Percentiles rank a stretch among this genome's conserved stretches.
phyloP scores from a whole-genome alignment of 2,797 vertebrate genomes.

The Argyrosomus regius region DNA sequence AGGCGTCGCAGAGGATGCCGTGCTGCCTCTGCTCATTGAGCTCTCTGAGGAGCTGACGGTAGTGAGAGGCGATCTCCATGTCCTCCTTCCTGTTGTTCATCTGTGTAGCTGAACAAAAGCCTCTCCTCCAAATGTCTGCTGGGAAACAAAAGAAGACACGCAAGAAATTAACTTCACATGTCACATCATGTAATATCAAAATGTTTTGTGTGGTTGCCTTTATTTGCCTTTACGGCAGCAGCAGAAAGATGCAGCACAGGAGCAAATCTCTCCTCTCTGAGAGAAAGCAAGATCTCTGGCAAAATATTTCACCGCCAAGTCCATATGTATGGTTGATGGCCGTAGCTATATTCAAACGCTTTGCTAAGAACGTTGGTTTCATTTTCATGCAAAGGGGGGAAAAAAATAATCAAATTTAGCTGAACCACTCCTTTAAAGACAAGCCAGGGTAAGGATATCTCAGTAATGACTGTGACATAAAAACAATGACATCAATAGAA shows the following conservation, averaged over 20 bases:
- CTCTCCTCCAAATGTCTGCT: conserved; percentile 84
- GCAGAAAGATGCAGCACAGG: background rate
- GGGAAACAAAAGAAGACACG: conserved; percentile 37
- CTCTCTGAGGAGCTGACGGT: conserved; percentile 96
- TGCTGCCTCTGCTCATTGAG: conserved; percentile 98
- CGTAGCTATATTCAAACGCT: conserved; percentile 4
- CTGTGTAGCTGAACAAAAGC: conserved; percentile 87
- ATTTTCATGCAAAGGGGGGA: conserved; percentile 37
- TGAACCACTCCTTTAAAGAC: conserved; percentile 68
- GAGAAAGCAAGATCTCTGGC: conserved; percentile 11
- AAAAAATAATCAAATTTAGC: conserved; percentile 52
- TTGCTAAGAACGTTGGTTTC: conserved; percentile 21
- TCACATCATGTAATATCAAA: background rate
- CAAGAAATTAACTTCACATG: conserved; percentile 14
- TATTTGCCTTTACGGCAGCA: background rate
- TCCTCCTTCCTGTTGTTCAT: conserved; percentile 99
- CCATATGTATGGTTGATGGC: conserved; percentile 4
- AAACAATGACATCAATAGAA: conserved; percentile 78
- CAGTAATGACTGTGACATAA: conserved; percentile 74
- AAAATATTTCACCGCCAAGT: conserved; percentile 17
- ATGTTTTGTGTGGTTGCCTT: background rate
- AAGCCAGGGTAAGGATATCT: conserved; percentile 63
- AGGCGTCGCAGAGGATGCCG: conserved; percentile 96
- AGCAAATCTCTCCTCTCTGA: background rate
- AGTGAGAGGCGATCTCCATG: conserved; percentile 99